A percentile compares a stretch with the other conserved stretches of the same genome.
Evolutionary conservation across 2,113 vertebrate genomes (phyloP).

Genomic region (Mustelus asterias): DNA sequence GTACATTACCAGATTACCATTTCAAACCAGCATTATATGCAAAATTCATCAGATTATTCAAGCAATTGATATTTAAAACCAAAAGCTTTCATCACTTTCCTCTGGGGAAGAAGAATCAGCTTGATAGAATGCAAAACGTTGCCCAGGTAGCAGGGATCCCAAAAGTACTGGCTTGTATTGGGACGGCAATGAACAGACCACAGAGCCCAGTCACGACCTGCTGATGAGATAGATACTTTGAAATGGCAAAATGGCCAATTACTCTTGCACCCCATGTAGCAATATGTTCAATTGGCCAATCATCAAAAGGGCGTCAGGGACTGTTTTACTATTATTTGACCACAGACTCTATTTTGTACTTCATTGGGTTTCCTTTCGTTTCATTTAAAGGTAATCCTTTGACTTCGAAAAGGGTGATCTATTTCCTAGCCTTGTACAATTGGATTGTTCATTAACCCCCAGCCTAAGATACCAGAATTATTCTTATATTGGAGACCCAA

Average conservation of each 20-base stretch:
- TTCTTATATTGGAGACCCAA: not conserved
- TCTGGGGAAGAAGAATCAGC: not conserved
- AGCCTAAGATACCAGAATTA: not conserved
- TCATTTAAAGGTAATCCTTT: not conserved
- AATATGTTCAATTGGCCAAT: not conserved
- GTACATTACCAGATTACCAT: not conserved
- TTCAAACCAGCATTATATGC: not conserved
- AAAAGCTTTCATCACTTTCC: not conserved
- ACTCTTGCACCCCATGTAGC: not conserved
- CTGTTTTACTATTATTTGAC: not conserved
- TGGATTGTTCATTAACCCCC: not conserved
- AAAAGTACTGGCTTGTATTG: not conserved
- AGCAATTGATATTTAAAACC: not conserved
- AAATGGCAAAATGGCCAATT: not conserved
- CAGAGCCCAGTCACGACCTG: not conserved
- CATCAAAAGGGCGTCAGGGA: not conserved
- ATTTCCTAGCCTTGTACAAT: not conserved
- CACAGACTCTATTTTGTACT: not conserved
- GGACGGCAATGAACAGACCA: not conserved
- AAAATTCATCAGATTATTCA: not conserved
- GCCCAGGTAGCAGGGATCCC: not conserved
- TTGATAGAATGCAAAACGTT: not conserved
- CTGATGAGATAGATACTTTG: not conserved
- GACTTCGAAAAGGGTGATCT: not conserved
- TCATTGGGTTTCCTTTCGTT: not conserved